phyloP scores from a whole-genome alignment of 2,797 vertebrate species.

The Rhabdomys pumilio region DNA sequence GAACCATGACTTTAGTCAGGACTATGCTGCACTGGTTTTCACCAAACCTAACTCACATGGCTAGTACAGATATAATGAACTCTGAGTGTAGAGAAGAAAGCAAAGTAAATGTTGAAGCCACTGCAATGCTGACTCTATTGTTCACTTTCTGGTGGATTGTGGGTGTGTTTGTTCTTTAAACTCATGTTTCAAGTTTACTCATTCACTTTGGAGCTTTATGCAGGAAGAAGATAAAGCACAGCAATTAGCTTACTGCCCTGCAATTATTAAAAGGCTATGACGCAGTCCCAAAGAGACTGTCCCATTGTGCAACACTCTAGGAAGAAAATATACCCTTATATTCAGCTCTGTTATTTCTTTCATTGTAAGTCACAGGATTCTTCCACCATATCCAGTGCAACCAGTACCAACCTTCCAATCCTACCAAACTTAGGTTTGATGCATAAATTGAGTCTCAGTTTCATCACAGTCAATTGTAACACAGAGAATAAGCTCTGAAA shows the following conservation, averaged over 20 bases:
- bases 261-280: constrained; percentile 73
- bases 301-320: neutral
- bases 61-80: neutral
- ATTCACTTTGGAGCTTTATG: constrained; percentile 47
- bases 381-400: neutral
- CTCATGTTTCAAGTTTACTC: constrained; percentile 62
- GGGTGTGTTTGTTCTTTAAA: constrained; percentile 57
- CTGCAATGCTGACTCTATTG: neutral
- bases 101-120: neutral
- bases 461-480: neutral
- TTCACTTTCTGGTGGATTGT: neutral
- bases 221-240: constrained; percentile 78
- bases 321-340: constrained; percentile 34
- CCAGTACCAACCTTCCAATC: neutral
- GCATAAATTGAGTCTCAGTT: neutral
- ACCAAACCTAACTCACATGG: neutral
- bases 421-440: neutral
- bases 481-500: neutral
- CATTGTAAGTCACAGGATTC: neutral
- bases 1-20: neutral
- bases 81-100: neutral
- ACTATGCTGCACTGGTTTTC: neutral
- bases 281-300: neutral
- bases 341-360: neutral
- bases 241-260: constrained; percentile 78